Conservation (phyloP, 2,888 invertebrate species). For the Drosophila subquinaria region DNA sequence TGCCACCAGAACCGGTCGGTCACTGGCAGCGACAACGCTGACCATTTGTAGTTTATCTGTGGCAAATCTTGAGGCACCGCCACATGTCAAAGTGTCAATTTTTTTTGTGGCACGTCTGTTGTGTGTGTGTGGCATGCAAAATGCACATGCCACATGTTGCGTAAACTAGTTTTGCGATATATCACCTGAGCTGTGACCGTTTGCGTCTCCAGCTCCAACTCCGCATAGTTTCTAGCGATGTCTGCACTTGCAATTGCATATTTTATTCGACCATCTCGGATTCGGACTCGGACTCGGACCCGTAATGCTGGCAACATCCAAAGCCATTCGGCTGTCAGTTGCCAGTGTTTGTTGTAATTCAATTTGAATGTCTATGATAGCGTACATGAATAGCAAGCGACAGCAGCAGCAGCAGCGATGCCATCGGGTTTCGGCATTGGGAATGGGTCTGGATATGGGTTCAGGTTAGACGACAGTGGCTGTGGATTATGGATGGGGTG, state of each 20-base stretch:
- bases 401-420: conserved; percentile 26
- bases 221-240: conserved; percentile 39
- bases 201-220: conserved; percentile 10
- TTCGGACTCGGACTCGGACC: not conserved
- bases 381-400: conserved; percentile 59
- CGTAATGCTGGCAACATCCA: conserved; percentile 27
- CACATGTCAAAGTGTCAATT: conserved; percentile 79
- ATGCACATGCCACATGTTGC: conserved; percentile 78
- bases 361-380: conserved; percentile 67
- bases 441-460: conserved; percentile 2
- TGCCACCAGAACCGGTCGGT: conserved; percentile 39
- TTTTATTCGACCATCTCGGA: conserved; percentile 45
- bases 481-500: conserved; percentile 2
- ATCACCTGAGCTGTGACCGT: conserved; percentile 67
- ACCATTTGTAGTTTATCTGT: conserved; percentile 75
- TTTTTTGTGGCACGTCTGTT: conserved; percentile 43
- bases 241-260: conserved; percentile 71
- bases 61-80: conserved; percentile 75
- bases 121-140: conserved; percentile 74
- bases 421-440: conserved; percentile 13
- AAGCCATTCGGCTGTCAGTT: conserved; percentile 54
- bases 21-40: conserved; percentile 10
- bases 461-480: not conserved
- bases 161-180: conserved; percentile 79
- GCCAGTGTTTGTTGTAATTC: conserved; percentile 60